Conservation (phyloP, 2,797 vertebrate genomes). For the Lepilemur septentrionalis region DNA sequence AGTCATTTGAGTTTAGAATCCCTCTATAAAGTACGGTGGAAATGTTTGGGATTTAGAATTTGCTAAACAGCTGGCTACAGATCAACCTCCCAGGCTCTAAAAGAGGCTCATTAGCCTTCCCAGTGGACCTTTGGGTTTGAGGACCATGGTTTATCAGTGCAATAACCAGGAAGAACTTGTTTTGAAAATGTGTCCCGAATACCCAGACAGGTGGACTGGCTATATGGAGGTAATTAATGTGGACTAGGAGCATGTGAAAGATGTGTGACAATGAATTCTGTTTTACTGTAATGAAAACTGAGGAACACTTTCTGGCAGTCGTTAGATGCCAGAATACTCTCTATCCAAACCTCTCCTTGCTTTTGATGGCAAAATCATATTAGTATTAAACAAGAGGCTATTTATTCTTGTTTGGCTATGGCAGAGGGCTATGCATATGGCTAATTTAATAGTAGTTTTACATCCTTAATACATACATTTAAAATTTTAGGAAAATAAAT, state of each 20-base stretch:
- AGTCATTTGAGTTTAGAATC: not conserved
- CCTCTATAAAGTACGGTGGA: not conserved
- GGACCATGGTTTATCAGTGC: not conserved
- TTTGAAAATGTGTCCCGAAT: not conserved
- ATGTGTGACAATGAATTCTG: not conserved
- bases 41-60: not conserved
- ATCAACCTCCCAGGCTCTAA: not conserved
- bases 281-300: not conserved
- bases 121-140: not conserved
- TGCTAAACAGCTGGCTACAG: not conserved
- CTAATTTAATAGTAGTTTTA: not conserved
- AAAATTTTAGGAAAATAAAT: not conserved
- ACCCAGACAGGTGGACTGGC: not conserved
- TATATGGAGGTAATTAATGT: not conserved
- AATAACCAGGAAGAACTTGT: not conserved
- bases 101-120: not conserved
- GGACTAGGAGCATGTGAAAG: not conserved
- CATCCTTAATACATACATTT: conserved; percentile 6
- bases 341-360: not conserved
- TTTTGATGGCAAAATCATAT: not conserved
- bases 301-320: not conserved
- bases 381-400: not conserved
- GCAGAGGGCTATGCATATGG: not conserved
- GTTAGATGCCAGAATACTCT: not conserved
- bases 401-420: not conserved